A percentile compares a stretch with the other conserved stretches of the same genome.
Evolutionary conservation across 2,797 vertebrate genomes (phyloP).

Genomic region (Ciconia nigra): DNA sequence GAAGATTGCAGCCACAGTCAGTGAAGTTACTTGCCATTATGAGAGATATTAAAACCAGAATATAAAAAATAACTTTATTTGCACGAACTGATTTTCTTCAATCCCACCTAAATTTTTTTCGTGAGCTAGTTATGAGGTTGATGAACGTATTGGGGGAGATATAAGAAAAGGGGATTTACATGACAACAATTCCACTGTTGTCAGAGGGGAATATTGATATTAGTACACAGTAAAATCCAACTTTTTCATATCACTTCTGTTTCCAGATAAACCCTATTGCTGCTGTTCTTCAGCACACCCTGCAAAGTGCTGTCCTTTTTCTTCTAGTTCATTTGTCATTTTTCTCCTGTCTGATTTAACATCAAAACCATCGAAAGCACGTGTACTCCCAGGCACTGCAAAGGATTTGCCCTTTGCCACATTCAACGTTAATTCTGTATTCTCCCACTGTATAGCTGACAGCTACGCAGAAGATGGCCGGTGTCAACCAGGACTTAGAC

Average conservation of each 20-base stretch:
- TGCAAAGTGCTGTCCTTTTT: neutral
- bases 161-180: neutral
- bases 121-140: neutral
- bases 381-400: neutral
- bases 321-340: neutral
- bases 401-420: neutral
- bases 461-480: neutral
- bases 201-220: neutral
- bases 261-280: neutral
- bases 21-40: neutral
- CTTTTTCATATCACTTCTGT: neutral
- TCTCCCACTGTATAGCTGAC: neutral
- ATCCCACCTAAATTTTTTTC: neutral
- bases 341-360: neutral
- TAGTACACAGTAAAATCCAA: neutral
- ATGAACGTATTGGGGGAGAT: neutral
- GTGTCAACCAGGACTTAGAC: neutral
- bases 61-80: neutral
- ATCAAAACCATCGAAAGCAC: neutral
- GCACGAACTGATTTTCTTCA: neutral
- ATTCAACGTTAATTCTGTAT: neutral
- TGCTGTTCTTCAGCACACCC: neutral
- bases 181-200: neutral
- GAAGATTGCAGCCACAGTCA: rapidly evolving
- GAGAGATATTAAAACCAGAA: neutral